phyloP scores from a whole-genome alignment of 2,888 invertebrate genomes.

The Furcula furcula region DNA sequence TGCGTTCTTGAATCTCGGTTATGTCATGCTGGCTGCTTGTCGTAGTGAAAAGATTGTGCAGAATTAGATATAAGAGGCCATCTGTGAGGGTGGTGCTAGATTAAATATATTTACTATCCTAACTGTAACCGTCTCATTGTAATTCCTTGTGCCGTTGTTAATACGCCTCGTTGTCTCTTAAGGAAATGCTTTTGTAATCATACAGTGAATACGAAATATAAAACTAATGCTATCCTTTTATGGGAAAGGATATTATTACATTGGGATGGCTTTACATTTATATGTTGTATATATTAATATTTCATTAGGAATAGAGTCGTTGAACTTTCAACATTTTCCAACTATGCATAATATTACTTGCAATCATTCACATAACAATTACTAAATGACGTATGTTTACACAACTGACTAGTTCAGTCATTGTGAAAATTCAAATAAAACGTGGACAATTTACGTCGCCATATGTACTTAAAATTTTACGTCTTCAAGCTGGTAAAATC shows the following conservation, averaged over 20 bases:
- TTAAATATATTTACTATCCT: constrained; percentile 25
- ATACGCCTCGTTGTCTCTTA: constrained; percentile 42
- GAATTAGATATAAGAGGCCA: constrained; percentile 12
- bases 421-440: constrained; percentile 18
- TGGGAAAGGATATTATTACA: constrained; percentile 7
- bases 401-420: constrained; percentile 36
- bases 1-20: constrained; percentile 47
- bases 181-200: constrained; percentile 49
- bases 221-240: constrained; percentile 30
- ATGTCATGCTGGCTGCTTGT: constrained; percentile 48
- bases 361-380: not conserved
- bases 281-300: no score
- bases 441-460: constrained; percentile 29
- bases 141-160: constrained; percentile 41
- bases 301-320: constrained; percentile 9
- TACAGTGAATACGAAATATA: constrained; percentile 44
- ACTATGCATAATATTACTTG: not conserved
- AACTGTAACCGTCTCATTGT: constrained; percentile 45
- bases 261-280: not conserved
- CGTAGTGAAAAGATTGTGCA: constrained; percentile 27
- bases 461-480: constrained; percentile 26
- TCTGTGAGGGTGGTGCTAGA: constrained; percentile 13
- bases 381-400: constrained; percentile 47
- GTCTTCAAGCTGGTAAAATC: constrained; percentile 43
- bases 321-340: constrained; percentile 5